Base-by-base conservation (phyloP, 2,888 invertebrate genomes). In the Seira sanloemensis region DNA sequence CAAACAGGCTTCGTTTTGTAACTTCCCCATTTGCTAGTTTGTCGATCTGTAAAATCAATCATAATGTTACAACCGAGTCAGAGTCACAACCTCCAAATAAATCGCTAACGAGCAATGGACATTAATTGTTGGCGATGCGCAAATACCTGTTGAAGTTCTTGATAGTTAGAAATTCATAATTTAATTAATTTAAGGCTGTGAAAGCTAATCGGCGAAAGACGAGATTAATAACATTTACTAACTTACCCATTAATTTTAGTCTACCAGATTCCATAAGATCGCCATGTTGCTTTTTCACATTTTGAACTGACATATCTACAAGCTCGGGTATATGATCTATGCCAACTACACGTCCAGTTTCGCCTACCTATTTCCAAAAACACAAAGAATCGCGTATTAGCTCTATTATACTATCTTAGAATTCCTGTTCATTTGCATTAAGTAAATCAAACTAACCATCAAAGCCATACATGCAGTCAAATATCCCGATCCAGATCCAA, bases 401-500 rank as follows among this genome's bases (percentile, higher is more conserved):
- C n/a, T n/a, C n/a, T n/a, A n/a, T n/a, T n/a, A n/a, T n/a, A n/a
- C n/a, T n/a, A n/a, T n/a, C n/a, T n/a, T n/a, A n/a, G n/a, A n/a
- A n/a, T n/a, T n/a, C n/a, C n/a, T n/a, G n/a, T n/a, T n/a, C n/a
- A n/a, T n/a, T n/a, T n/a, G n/a, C n/a, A n/a, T n/a, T n/a, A n/a
- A n/a, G n/a, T n/a, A 46, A 27, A 54, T 65, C 12, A 66, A 66
- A 62, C 90, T 88, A 90, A 93, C 93, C 94, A 97, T 96, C 46
- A 95, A 92, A 19, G 96, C 95, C 95, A 98, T 97, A 90, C 97
- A 98, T 16, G 96, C 95, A 0, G 97, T 97, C 62, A 98, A 93
- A 91, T 98, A 98, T 1, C 98, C 98, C 84, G 97, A 97, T 0
- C 98, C 98, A 24, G 97, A 97, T 16, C 98, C 98, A 67, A 98